Percentiles rank a stretch among this genome's conserved stretches.
Evolutionary conservation across 1,140 invertebrate genomes (phyloP).

Genomic region (Sminthurides bifidus): DNA sequence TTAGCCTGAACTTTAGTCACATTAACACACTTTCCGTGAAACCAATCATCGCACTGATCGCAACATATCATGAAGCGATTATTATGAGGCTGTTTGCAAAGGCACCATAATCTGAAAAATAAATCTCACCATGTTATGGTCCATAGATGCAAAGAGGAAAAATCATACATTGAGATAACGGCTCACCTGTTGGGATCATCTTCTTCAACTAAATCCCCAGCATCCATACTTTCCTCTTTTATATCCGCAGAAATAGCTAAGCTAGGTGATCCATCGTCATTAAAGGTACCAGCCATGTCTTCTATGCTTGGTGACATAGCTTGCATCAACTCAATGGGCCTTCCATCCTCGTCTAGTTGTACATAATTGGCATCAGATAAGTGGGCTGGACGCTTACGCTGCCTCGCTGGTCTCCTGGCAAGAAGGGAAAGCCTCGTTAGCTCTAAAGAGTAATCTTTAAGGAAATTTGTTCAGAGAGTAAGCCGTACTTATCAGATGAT

Average conservation of each 20-base stretch:
- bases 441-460: too few relatives aligned
- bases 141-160: background rate
- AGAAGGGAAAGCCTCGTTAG: background rate
- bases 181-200: conserved; percentile 68
- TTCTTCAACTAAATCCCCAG: conserved; percentile 52
- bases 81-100: conserved; percentile 87
- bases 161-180: background rate
- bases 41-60: conserved; percentile 93
- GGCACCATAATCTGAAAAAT: conserved; percentile 67
- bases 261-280: too few relatives aligned
- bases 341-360: conserved; percentile 25
- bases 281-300: too few relatives aligned
- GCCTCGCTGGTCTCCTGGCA: conserved; percentile 46
- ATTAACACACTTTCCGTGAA: conserved; percentile 89
- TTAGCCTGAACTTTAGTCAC: conserved; percentile 79
- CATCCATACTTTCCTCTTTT: conserved; percentile 21
- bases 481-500: too few relatives aligned
- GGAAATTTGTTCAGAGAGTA: too few relatives aligned
- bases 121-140: background rate
- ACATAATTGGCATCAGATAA: conserved; percentile 42
- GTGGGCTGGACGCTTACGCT: conserved; percentile 51
- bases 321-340: too few relatives aligned
- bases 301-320: too few relatives aligned
- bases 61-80: conserved; percentile 98
- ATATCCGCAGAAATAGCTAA: too few relatives aligned